A percentile compares a stretch with the other conserved stretches of the same genome.
These are phyloP conservation scores for Caradrina clavipalpis DNA, from an alignment of 2,888 invertebrate genomes.

Conservation along the genomic window DNA sequence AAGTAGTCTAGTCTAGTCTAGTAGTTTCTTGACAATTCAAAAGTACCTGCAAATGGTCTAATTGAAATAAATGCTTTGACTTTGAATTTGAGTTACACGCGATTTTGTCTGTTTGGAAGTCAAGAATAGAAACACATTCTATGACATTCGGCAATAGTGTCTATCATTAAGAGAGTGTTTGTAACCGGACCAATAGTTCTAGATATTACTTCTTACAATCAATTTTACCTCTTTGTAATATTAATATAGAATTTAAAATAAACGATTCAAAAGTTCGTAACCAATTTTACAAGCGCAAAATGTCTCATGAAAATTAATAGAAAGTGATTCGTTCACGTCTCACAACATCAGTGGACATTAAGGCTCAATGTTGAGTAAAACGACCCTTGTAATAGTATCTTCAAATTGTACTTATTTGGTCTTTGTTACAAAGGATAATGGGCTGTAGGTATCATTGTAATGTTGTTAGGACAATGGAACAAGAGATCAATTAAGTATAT, in stretches of 20 bases:
- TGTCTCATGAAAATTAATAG: background rate
- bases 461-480: slow-evolving; percentile 25
- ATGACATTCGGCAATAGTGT: no score
- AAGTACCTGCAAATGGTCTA: no score
- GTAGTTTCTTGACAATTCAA: no score
- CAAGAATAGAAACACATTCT: no score
- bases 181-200: no score
- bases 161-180: no score
- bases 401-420: background rate
- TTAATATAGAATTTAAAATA: background rate
- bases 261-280: background rate
- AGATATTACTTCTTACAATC: no score
- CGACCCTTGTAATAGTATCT: background rate
- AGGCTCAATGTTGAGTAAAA: background rate
- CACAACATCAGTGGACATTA: background rate
- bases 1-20: no score
- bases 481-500: slow-evolving; percentile 40
- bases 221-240: background rate
- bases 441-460: slow-evolving; percentile 21
- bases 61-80: no score
- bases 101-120: no score
- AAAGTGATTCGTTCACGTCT: background rate
- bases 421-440: slow-evolving; percentile 17
- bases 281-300: no score
- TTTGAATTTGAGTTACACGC: no score